Percentiles rank a stretch among this genome's conserved stretches.
Conservation (phyloP, 2,888 invertebrate genomes). For the Rhingia campestris region DNA sequence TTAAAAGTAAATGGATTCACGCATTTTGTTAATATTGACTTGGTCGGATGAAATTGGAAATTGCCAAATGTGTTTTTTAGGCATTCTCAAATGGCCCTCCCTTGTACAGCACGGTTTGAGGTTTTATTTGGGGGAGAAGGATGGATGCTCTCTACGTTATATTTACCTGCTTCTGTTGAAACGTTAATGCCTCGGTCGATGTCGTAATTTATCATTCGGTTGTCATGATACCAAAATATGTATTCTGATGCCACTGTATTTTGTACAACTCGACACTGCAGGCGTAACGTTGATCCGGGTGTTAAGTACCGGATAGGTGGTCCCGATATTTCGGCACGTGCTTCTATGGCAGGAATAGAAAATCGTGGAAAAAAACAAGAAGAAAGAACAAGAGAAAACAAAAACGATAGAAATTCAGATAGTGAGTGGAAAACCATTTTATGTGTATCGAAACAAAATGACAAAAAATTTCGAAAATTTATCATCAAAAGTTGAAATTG, state of each 20-base stretch:
- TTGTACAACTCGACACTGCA: constrained; percentile 92
- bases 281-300: constrained; percentile 91
- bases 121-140: constrained; percentile 13
- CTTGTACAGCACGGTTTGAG: background rate
- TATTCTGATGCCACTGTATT: constrained; percentile 93
- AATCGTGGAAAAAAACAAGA: constrained; percentile 5
- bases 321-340: constrained; percentile 93
- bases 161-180: constrained; percentile 89
- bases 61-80: background rate
- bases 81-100: background rate
- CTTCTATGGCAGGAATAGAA: constrained; percentile 85
- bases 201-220: constrained; percentile 96
- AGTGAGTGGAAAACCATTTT: constrained; percentile 49
- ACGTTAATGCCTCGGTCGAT: constrained; percentile 93
- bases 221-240: constrained; percentile 94
- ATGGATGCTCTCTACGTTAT: constrained; percentile 11
- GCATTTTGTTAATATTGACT: background rate
- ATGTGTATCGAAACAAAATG: constrained; percentile 5
- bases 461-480: background rate
- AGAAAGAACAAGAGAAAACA: background rate
- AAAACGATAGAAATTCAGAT: constrained; percentile 52
- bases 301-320: constrained; percentile 93
- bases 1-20: constrained; percentile 1
- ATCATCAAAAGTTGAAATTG: background rate
- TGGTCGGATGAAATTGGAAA: background rate